A percentile compares a stretch with the other conserved stretches of the same genome.
Conservation (phyloP, 2,797 vertebrate genomes). For the Eptatretus atami region DNA sequence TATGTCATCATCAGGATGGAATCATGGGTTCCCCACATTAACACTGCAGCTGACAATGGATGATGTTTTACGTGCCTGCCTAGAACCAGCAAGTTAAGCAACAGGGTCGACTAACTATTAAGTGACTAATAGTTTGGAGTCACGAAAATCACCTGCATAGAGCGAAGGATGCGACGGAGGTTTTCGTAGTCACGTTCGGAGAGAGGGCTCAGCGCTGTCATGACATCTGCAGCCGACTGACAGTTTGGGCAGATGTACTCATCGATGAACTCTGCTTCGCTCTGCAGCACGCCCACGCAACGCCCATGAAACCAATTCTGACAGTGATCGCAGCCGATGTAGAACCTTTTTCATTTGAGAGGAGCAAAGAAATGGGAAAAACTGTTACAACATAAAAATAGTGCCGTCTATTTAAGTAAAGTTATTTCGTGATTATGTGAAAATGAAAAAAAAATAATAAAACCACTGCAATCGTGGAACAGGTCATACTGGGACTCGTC, state of each 20-base stretch:
- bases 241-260: slow-evolving; percentile 88
- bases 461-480: neutral
- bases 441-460: no score
- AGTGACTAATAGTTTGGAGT: no score
- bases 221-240: slow-evolving; percentile 88
- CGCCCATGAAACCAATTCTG: slow-evolving; percentile 98
- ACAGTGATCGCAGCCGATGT: slow-evolving; percentile 89
- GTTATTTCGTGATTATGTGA: neutral
- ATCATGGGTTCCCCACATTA: no score
- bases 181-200: slow-evolving; percentile 88
- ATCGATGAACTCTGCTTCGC: slow-evolving; percentile 81
- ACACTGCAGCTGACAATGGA: no score
- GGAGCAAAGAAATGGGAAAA: neutral
- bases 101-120: no score
- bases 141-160: slow-evolving; percentile 34
- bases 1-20: no score
- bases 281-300: slow-evolving; percentile 85
- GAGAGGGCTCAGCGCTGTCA: slow-evolving; percentile 79
- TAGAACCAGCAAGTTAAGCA: no score
- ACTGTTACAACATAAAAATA: neutral
- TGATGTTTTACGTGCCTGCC: no score
- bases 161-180: slow-evolving; percentile 56
- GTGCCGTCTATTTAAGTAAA: neutral
- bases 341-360: slow-evolving; percentile 36
- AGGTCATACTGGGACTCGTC: slow-evolving; percentile 68